These are phyloP conservation scores for Apus apus DNA, from an alignment of 2,113 vertebrate species.

Conservation along the genomic window DNA sequence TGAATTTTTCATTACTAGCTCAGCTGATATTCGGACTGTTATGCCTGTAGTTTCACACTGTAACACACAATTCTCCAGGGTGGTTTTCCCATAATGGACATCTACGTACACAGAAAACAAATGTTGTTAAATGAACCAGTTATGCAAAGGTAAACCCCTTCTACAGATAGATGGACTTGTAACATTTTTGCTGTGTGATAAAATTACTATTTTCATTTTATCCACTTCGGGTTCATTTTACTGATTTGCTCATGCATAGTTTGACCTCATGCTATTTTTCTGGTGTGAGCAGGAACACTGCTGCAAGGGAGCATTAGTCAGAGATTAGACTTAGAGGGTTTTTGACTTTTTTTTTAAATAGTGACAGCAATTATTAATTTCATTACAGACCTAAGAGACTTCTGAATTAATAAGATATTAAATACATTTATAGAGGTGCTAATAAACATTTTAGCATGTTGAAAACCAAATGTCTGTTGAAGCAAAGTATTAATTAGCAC, in stretches of 20 bases:
- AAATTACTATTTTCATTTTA: background rate
- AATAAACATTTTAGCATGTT: background rate
- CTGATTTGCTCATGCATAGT: background rate
- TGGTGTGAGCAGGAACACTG: background rate
- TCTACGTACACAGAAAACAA: constrained; percentile 70
- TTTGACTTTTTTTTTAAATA: background rate
- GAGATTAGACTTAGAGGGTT: background rate
- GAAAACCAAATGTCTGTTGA: background rate
- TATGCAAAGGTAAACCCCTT: background rate
- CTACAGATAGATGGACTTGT: background rate
- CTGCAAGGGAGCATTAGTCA: background rate
- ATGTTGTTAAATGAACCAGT: background rate
- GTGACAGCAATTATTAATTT: background rate
- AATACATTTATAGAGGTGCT: background rate
- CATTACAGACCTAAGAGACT: background rate
- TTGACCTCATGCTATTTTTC: background rate
- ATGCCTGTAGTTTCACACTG: constrained; percentile 95
- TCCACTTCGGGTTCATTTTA: background rate
- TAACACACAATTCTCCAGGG: constrained; percentile 92
- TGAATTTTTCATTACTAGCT: constrained; percentile 90
- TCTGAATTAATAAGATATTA: background rate
- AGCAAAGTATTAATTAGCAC: background rate
- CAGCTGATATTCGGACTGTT: constrained; percentile 86
- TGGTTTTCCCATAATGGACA: constrained; percentile 86
- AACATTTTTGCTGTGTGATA: background rate